phyloP scores from a whole-genome alignment of 2,888 invertebrate species.

The Xestoiulus laeticollis region DNA sequence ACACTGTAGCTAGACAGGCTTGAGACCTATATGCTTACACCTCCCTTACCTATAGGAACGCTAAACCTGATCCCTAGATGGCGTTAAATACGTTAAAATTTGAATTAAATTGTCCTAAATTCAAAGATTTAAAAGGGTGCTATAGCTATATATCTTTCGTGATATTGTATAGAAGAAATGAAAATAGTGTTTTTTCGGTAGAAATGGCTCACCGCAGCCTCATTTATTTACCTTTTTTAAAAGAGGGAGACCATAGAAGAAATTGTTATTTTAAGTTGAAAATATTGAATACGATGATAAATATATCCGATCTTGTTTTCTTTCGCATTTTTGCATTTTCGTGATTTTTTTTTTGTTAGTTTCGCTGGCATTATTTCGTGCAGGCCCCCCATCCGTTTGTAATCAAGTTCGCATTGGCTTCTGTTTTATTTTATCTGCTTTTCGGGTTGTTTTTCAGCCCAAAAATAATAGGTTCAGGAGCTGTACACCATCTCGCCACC shows the following conservation, averaged over 20 bases:
- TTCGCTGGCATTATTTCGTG: slow-evolving; percentile 7
- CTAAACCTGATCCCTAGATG: not conserved
- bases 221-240: not conserved
- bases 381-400: slow-evolving; percentile 34
- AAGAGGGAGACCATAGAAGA: not conserved
- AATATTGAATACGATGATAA: slow-evolving; percentile 23
- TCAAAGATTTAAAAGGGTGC: not conserved
- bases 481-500: slow-evolving; percentile 19
- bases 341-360: not conserved
- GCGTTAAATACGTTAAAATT: not conserved
- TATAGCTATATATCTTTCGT: not conserved
- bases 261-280: slow-evolving; percentile 18
- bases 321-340: slow-evolving; percentile 15
- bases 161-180: not conserved
- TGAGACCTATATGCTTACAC: too few relatives aligned
- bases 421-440: slow-evolving; percentile 34
- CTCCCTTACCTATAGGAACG: too few relatives aligned
- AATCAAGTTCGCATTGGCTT: slow-evolving; percentile 28
- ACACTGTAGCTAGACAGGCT: too few relatives aligned
- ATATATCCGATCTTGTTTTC: slow-evolving; percentile 27
- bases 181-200: not conserved
- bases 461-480: slow-evolving; percentile 37
- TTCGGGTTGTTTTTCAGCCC: slow-evolving; percentile 37
- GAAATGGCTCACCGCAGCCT: not conserved
- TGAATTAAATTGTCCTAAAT: not conserved